Evolutionary conservation across 2,888 invertebrate genomes (phyloP), one percentile per base, ranked within the genome.

Genomic region (Drosophila nigricruria): DNA sequence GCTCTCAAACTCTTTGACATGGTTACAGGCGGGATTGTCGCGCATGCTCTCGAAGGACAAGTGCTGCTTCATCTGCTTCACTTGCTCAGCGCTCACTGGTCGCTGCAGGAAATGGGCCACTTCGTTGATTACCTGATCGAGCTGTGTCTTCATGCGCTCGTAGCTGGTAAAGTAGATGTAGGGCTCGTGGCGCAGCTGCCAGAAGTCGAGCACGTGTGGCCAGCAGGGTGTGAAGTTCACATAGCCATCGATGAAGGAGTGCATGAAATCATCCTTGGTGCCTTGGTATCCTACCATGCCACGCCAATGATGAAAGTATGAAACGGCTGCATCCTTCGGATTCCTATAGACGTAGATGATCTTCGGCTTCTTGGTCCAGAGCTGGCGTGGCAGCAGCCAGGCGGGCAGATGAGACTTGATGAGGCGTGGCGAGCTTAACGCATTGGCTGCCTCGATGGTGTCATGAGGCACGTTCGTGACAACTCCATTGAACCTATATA

Each of bases 271-370:
- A 30, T 90, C 80, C 60, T 91, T 91, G 27, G 81, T 87, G 59
- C 91, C 92, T 61, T 88, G 80, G 54, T 92, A 91, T 23, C 92
- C 91, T 23, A 91, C 90, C 89, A 92, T 91, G 40, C 91, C 90
- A 0, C 90, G 84, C 91, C 91, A 91, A 65, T 92, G 94, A 91
- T 97, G 96, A 84, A 95, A 97, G 91, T 95, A 97, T 0, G 97
- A 97, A 0, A 97, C 96, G 0, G 95, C 95, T 0, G 97, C 96
- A 91, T 97, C 97, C 91, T 97, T 96, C 0, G 97, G 97, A 92
- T 98, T 97, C 74, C 98, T 94, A 3, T 96, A 96, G 0, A 97
- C 95, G 83, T 97, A 97, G 60, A 98, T 95, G 43, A 97, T 94
- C 94, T 92, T 92, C 3, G 92, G 88, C 5, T 89, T 88, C 53